Percentiles rank a stretch among this genome's conserved stretches.
Evolutionary conservation across 2,113 vertebrate species (phyloP).

Genomic region (Siniperca knerii): DNA sequence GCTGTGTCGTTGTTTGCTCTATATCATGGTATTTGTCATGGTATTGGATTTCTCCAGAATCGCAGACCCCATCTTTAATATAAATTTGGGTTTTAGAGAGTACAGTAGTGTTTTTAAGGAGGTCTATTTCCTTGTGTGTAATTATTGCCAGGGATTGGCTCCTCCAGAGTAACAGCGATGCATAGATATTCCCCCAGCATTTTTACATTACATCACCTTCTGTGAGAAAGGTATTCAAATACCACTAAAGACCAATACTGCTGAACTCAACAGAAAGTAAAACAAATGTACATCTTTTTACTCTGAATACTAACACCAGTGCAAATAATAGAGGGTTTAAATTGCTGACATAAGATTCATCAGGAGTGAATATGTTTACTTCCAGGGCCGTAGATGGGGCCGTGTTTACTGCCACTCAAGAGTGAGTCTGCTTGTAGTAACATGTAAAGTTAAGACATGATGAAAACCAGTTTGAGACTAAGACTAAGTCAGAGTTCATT

Average conservation of each 20-base stretch:
- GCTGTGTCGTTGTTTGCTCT: too few relatives aligned
- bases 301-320: constrained; percentile 31
- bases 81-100: not conserved
- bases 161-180: constrained; percentile 5
- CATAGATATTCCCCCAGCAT: constrained; percentile 34
- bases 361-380: constrained; percentile 10
- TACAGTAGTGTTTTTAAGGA: constrained; percentile 6
- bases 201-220: constrained; percentile 27
- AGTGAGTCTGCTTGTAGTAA: not conserved
- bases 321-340: constrained; percentile 23
- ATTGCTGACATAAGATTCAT: constrained; percentile 28
- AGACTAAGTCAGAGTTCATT: not conserved
- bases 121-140: constrained; percentile 24
- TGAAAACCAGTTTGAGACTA: not conserved
- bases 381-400: not conserved
- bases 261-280: constrained; percentile 54
- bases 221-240: constrained; percentile 40
- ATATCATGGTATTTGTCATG: too few relatives aligned
- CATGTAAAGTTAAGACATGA: not conserved
- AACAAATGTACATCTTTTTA: constrained; percentile 48
- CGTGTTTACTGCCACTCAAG: not conserved
- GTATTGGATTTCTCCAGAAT: too few relatives aligned
- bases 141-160: constrained; percentile 24
- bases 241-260: constrained; percentile 42
- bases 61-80: not conserved